These are phyloP conservation scores for Notarius lentiginosus DNA, from an alignment of 2,113 vertebrate genomes.

Conservation along the genomic window DNA sequence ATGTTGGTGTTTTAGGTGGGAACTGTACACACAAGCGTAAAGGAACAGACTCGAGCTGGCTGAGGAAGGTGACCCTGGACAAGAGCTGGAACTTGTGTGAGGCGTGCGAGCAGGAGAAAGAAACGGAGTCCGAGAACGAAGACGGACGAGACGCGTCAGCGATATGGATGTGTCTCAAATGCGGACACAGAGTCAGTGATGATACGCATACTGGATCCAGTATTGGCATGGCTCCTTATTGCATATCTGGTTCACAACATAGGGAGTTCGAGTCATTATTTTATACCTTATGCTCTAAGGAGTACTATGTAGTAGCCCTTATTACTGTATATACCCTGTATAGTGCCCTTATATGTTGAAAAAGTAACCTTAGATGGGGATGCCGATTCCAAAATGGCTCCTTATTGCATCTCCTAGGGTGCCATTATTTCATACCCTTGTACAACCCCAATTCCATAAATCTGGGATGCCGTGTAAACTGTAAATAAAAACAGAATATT, in stretches of 20 bases:
- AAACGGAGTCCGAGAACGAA: conserved; percentile 57
- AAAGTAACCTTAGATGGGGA: background rate
- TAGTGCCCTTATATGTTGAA: background rate
- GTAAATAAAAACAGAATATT: too few species aligned
- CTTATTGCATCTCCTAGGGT: background rate
- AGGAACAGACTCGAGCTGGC: conserved; percentile 80
- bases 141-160: conserved; percentile 68
- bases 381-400: background rate
- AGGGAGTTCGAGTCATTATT: background rate
- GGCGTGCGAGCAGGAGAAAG: conserved; percentile 77
- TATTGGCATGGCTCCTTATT: background rate
- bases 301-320: background rate
- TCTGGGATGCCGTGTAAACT: too few species aligned
- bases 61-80: conserved; percentile 79
- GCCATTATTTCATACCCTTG: too few species aligned
- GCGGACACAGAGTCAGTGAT: conserved; percentile 86
- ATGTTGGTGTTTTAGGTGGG: conserved; percentile 74
- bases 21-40: conserved; percentile 85
- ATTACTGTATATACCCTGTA: background rate
- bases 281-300: background rate
- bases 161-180: conserved; percentile 94
- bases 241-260: background rate
- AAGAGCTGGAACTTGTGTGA: conserved; percentile 82
- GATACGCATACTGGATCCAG: too few species aligned
- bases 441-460: too few species aligned